Evolutionary conservation across 2,888 invertebrate genomes (phyloP), one percentile per base, ranked within the genome.

Genomic region (Reticulitermes lucifugus): DNA sequence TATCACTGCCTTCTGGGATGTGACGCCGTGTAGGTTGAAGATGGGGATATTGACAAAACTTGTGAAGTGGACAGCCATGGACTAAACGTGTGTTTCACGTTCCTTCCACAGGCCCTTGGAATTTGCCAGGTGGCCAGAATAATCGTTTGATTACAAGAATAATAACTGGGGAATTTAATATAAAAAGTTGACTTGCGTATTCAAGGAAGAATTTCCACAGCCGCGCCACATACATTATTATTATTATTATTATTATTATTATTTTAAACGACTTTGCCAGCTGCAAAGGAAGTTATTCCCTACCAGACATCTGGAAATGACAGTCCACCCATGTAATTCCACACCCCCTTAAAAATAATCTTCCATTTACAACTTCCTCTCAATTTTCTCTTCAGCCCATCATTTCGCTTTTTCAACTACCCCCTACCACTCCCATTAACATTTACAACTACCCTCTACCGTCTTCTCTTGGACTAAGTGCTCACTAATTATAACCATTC

Each of bases 311-410:
- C 65, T 65, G 65, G 25, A 25, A n/a, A n/a, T 65, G 65, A 65
- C 65, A 65, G 65, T 9, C 14, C 65, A 65, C 65, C n/a, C 3
- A n/a, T 55, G 14, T 5, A 65, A n/a, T 65, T 65, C 60, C 60
- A 3, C 46, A 77, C 46, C 77, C 75, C 77, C 12, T 10, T 46
- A 22, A 77, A 77, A 77, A 35, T 46, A 79, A 79, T 79, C 51
- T 51, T 79, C 79, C 79, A 55, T 79, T 46, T 77, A 77, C 77
- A 77, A 43, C 25, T 77, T 77, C 77, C 77, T 51, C 43, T 46
- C 77, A 77, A 43, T 51, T 77, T 77, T 43, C 77, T 51, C 43
- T 46, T 43, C 43, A 46, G 18, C 46, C 25, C 77, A 77, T 77
- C 77, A 77, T 43, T 77, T 46, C 43, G 22, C 77, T 43, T 43